Evolutionary conservation across 2,797 vertebrate genomes (phyloP), one percentile per base, ranked within the genome.

Genomic region (Cercopithecus diana): DNA sequence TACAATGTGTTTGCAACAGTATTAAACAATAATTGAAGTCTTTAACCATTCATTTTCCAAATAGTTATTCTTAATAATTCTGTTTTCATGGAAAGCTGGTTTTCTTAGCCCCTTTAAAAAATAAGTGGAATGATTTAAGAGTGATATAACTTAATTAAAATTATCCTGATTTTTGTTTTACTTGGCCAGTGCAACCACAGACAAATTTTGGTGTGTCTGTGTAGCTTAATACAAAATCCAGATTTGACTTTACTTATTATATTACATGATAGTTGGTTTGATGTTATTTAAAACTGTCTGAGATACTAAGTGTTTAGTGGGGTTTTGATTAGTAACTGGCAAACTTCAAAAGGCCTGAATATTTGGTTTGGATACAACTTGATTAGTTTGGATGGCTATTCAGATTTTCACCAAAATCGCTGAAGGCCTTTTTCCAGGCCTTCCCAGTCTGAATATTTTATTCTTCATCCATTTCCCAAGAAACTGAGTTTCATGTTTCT

Each of bases 321-420:
- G 64, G 41, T 93, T 98, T 97, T 96, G 89, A 93, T 97, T 93
- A 96, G 75, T 90, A 80, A 85, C 50, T 93, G 85, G 93, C 20
- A 70, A 77, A 94, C 64, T 93, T 95, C 86, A 82, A 95, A 97
- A 96, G 58, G 14, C 22, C 41, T 94, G 57, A 12, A n/a, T 91
- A 85, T 97, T 96, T 98, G 41, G 50, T 96, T 97, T 97, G 80
- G 96, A 95, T 80, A 89, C 97, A 94, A 36, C n/a, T 84, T 97
- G 92, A 93, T 97, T 94, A 79, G 75, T 55, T 94, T 97, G 80
- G 91, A 97, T 80, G 64, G n/a, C 80, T 96, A 6, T 86, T 77
- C 36, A 76, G 24, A 80, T 72, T 86, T 92, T 30, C 43, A 61
- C 64, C 15, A 30, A 73, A 76, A 72, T 88, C 52, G 88, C 82